Evolutionary conservation across 2,888 invertebrate species (phyloP).

Genomic region (Temnothorax ravouxi): DNA sequence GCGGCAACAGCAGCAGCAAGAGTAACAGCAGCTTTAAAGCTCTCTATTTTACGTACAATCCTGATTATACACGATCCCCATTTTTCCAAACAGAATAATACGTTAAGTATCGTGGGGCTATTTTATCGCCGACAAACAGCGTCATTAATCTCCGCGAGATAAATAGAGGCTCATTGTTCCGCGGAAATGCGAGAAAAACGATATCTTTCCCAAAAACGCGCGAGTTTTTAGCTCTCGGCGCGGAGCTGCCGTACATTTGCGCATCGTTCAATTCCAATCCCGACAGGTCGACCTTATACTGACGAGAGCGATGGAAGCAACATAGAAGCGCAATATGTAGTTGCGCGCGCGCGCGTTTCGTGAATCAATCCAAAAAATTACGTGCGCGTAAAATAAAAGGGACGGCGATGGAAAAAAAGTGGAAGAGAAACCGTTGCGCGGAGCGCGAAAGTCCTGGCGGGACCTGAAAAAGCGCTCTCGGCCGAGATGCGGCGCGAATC

Average conservation of each 20-base stretch:
- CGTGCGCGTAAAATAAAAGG: conserved; percentile 16
- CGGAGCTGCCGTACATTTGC: conserved; percentile 5
- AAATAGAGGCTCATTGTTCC: conserved; percentile 46
- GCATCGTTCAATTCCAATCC: conserved; percentile 55
- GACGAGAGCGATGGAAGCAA: conserved; percentile 36
- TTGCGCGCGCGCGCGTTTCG: conserved; percentile 21
- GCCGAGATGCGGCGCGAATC: conserved; percentile 67
- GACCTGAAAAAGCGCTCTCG: conserved; percentile 48
- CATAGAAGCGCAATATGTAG: conserved; percentile 54
- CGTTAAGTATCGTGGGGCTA: conserved; percentile 30
- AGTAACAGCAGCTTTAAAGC: conserved; percentile 10
- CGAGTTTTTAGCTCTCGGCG: conserved; percentile 30
- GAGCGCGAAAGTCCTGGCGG: conserved; percentile 29
- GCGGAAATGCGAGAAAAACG: conserved; percentile 47
- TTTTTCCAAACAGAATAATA: conserved; percentile 51
- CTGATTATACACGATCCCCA: conserved; percentile 31
- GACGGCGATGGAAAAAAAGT: not conserved
- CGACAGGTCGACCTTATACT: conserved; percentile 27
- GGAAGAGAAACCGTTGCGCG: conserved; percentile 14
- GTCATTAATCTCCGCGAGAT: conserved; percentile 46
- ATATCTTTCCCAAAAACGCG: conserved; percentile 42
- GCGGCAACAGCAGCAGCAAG: not conserved
- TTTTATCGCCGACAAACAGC: conserved; percentile 53
- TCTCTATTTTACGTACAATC: conserved; percentile 42
- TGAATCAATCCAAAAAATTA: conserved; percentile 32